Base-by-base conservation (phyloP, 2,113 vertebrate genomes). In the Cololabis saira region DNA sequence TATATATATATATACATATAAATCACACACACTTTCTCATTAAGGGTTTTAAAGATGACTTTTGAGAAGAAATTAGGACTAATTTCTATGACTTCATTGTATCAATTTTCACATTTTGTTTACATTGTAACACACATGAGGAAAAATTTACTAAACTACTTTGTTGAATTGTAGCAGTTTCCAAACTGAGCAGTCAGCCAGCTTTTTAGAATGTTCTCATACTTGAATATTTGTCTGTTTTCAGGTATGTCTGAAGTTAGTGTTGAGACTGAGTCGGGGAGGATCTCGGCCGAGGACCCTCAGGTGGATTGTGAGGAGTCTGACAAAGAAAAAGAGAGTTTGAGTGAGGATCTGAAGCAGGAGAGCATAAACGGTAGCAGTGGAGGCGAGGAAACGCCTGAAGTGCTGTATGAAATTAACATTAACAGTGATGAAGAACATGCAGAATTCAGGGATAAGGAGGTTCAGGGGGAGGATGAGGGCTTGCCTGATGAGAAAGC, bases 181-280 rank as follows among this genome's bases (percentile, higher is more conserved):
- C 2, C 2, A 48, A 37, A 17, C 12, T 2, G 17, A 54, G 18
- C 37, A 44, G 40, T 49, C n/a, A 5, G 22, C 14, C 21, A 33
- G 17, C 44, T 21, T 24, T 12, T 1, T 54, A 40, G 71, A 76
- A 70, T 61, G 9, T n/a, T 42, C 85, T 85, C 80, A 90, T 58
- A 33, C 55, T 42, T 24, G 45, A 66, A 18, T 81, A 16, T 89
- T 55, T 89, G 67, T 91, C 74, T 93, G 75, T 78, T 93, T 92
- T 66, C 91, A 92, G 91, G 90, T 76, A 93, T 94, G 93, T 93
- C 92, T 87, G 87, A 92, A 83, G 72, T 89, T 93, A 93, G 91
- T 89, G 79, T 92, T 89, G 89, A 91, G 69, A 77, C 85, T 55
- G 86, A 86, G 55, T 81, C 77, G 49, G 83, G 68, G 70, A 79